phyloP scores from a whole-genome alignment of 2,888 invertebrate species.

The Pollenia griseotomentosa region DNA sequence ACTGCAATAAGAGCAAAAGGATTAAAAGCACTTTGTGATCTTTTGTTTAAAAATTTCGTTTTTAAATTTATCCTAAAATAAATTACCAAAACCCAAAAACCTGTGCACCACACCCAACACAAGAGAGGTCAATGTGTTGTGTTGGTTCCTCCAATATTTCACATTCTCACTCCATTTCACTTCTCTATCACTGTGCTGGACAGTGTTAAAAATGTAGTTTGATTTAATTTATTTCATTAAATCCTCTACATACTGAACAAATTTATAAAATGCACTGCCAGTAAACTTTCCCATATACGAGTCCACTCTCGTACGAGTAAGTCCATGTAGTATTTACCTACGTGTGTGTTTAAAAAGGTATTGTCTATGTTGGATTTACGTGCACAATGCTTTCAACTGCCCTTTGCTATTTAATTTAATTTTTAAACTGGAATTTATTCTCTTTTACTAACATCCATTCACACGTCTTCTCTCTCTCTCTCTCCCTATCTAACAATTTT shows the following conservation, averaged over 20 bases:
- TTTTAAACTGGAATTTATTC: constrained; percentile 63
- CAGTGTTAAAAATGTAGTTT: constrained; percentile 54
- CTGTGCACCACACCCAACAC: background rate
- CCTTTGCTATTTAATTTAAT: constrained; percentile 71
- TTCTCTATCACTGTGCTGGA: constrained; percentile 1
- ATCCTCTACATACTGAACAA: constrained; percentile 35
- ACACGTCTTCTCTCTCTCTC: background rate
- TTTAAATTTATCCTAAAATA: too few relatives aligned
- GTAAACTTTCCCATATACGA: constrained; percentile 1
- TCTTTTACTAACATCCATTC: constrained; percentile 20
- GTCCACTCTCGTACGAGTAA: background rate
- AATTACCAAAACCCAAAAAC: too few relatives aligned
- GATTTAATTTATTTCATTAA: constrained; percentile 67
- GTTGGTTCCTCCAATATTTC: constrained; percentile 8
- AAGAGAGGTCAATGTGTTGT: constrained; percentile 49
- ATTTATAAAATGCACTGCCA: constrained; percentile 34
- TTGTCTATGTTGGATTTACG: constrained; percentile 34
- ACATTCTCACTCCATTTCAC: background rate
- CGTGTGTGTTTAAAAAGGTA: background rate
- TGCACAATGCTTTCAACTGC: constrained; percentile 40
- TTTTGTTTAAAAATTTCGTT: too few relatives aligned
- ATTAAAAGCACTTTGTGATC: too few relatives aligned
- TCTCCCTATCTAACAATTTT: constrained; percentile 12
- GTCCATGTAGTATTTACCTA: background rate
- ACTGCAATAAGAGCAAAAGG: too few relatives aligned